phyloP scores from a whole-genome alignment of 2,113 vertebrate genomes.

The Theristicus caerulescens region DNA sequence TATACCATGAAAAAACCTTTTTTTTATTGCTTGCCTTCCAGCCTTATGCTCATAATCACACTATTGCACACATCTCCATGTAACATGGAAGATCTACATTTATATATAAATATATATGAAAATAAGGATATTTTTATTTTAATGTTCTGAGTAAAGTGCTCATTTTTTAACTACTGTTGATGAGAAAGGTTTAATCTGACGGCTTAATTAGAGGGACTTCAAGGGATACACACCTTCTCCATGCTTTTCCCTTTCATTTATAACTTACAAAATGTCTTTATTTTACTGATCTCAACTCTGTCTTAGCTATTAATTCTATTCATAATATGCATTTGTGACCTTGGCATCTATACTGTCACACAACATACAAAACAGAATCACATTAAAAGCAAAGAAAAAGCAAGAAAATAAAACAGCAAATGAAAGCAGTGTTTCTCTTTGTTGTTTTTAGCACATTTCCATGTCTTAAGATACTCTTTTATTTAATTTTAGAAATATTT shows the following conservation, averaged over 20 bases:
- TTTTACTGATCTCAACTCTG: slow-evolving; percentile 39
- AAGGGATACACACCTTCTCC: slow-evolving; percentile 55
- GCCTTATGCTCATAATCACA: slow-evolving; percentile 8
- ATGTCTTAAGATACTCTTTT: slow-evolving; percentile 69
- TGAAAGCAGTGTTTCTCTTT: slow-evolving; percentile 57
- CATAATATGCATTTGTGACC: slow-evolving; percentile 73
- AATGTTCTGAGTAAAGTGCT: slow-evolving; percentile 57
- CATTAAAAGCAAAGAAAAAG: slow-evolving; percentile 69
- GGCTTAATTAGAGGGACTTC: slow-evolving; percentile 45
- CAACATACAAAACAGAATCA: slow-evolving; percentile 72
- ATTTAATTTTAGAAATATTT: slow-evolving; percentile 78
- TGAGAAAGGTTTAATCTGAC: slow-evolving; percentile 50
- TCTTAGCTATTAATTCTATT: slow-evolving; percentile 49
- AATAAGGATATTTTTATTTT: slow-evolving; percentile 61
- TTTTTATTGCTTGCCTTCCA: slow-evolving; percentile 67
- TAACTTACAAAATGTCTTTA: slow-evolving; percentile 16
- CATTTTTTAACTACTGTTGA: slow-evolving; percentile 52
- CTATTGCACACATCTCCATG: slow-evolving; percentile 44
- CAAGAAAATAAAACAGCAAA: slow-evolving; percentile 66
- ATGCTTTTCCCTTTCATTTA: slow-evolving; percentile 54
- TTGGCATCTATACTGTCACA: slow-evolving; percentile 75
- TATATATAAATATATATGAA: slow-evolving; percentile 67
- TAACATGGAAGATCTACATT: slow-evolving; percentile 54
- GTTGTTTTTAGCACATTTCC: slow-evolving; percentile 65
- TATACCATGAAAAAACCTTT: slow-evolving; percentile 26